Evolutionary conservation across 2,888 invertebrate genomes (phyloP).

Genomic region (Hypomecis punctinalis): DNA sequence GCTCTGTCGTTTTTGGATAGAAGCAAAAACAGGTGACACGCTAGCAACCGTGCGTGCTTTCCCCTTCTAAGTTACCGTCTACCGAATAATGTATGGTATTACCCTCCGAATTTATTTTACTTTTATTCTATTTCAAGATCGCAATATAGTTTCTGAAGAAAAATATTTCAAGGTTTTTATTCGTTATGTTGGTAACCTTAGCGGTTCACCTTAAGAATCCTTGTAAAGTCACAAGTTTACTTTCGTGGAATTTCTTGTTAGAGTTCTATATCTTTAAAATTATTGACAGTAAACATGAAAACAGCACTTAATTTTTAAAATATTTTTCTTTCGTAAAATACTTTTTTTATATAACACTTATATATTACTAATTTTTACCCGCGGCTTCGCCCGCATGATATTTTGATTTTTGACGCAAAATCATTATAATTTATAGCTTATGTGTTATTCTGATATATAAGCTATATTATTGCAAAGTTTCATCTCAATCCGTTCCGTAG

Average conservation of each 20-base stretch:
- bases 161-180: conserved; percentile 31
- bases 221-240: conserved; percentile 31
- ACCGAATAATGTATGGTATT: conserved; percentile 44
- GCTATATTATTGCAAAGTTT: too few relatives aligned
- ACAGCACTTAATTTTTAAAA: background rate
- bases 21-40: conserved; percentile 62
- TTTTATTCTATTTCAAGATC: conserved; percentile 32
- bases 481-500: too few relatives aligned
- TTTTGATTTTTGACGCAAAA: too few relatives aligned
- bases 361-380: too few relatives aligned
- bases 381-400: too few relatives aligned
- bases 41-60: conserved; percentile 57
- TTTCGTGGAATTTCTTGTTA: background rate
- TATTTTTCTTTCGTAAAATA: background rate
- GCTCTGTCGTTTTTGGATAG: conserved; percentile 56
- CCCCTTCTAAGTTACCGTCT: conserved; percentile 53
- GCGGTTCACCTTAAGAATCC: conserved; percentile 32
- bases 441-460: too few relatives aligned
- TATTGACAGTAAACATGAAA: conserved; percentile 14
- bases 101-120: conserved; percentile 22
- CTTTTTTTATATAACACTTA: too few relatives aligned
- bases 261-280: conserved; percentile 4
- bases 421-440: too few relatives aligned
- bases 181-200: conserved; percentile 25
- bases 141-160: conserved; percentile 23